Evolutionary conservation across 2,113 vertebrate species (phyloP).

Genomic region (Leuciscus idus): DNA sequence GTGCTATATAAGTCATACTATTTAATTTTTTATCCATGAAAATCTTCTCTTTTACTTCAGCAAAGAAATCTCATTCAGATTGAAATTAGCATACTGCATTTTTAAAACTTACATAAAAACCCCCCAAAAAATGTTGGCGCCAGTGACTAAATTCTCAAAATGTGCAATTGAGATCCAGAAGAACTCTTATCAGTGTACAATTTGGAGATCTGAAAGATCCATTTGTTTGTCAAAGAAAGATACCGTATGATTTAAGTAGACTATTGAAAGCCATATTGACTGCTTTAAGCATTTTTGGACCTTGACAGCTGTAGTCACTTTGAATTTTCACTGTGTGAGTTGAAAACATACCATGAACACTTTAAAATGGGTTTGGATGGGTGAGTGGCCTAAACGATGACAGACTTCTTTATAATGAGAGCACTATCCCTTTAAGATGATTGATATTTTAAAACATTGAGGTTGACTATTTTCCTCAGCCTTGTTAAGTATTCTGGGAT

Average conservation of each 20-base stretch:
- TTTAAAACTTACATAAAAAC: background rate
- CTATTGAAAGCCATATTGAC: background rate
- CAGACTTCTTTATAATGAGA: background rate
- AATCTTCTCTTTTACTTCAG: too few species aligned
- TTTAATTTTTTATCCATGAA: too few species aligned
- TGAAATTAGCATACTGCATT: background rate
- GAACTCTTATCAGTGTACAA: background rate
- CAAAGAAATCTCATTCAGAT: too few species aligned
- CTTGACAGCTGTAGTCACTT: background rate
- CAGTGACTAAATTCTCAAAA: background rate
- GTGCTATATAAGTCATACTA: too few species aligned
- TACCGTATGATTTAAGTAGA: background rate
- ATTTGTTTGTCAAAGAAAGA: too few species aligned
- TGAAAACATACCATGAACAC: background rate
- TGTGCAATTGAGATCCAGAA: background rate
- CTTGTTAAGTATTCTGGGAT: slow-evolving; percentile 36
- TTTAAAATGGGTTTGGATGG: background rate
- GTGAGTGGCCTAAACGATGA: background rate
- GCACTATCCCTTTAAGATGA: slow-evolving; percentile 10
- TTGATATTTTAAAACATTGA: slow-evolving; percentile 12
- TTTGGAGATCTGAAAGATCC: background rate
- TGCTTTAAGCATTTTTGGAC: background rate
- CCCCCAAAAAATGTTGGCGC: background rate
- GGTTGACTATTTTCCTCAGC: slow-evolving; percentile 37
- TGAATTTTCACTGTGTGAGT: background rate